Evolutionary conservation across 1,140 invertebrate species (phyloP), one percentile per base, ranked within the genome.

Genomic region (Drosophila persimilis): DNA sequence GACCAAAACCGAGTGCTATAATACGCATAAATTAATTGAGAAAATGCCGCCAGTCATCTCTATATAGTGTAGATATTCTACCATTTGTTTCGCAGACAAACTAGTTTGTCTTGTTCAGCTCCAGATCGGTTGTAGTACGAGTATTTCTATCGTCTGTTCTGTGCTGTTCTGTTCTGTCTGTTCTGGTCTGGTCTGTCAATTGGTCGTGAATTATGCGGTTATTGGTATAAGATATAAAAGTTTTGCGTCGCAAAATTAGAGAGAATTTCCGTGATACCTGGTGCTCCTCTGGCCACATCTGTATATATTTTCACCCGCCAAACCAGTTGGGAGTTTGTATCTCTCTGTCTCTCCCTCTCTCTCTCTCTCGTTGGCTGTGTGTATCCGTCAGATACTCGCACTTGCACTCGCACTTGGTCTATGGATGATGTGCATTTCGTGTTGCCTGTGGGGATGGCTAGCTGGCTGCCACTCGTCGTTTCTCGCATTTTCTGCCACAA

Each of bases 271-370:
- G 71, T 43, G 53, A 65, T 73, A 50, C 65, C 58, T 53, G 44
- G 61, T 8, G 64, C 59, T 31, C 29, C 48, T 17, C 8, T 11
- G 44, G 15, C 29, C 15, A 7, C 35, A 20, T 7, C 53, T 7
- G 60, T 46, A 64, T 65, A 74, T 53, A 74, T 65, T 74, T 72
- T 74, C 71, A 74, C 60, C 50, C 71, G 60, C 58, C 61, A 73
- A 74, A 74, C 71, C 70, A 64, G 71, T 74, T 74, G 58, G 35
- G 31, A 53, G 69, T 71, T 70, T 22, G 24, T 29, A 29, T 53
- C 31, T 53, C 8, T 26, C 1, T 17, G 17, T 31, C 26, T 31
- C n/a, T n/a, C n/a, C n/a, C 8, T 22, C 3, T 2, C n/a, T 39
- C 11, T 13, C 4, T 39, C 11, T 39, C 11, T 13, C 1, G 2